Conservation (phyloP, 2,113 vertebrate species). For the Datnioides undecimradiatus region DNA sequence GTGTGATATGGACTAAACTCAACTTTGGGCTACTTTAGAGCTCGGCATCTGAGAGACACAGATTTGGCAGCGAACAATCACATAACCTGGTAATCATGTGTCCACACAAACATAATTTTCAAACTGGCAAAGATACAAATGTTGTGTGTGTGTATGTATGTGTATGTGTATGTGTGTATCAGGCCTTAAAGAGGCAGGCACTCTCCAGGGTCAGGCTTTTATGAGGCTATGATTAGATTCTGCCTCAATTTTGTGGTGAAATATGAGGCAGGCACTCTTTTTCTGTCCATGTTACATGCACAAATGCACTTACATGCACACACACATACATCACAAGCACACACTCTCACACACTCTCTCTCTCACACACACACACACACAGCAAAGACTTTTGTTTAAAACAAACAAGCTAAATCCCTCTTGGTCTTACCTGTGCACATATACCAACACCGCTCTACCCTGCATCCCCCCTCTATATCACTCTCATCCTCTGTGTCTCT, state of each 20-base stretch:
- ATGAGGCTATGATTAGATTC: conserved; percentile 82
- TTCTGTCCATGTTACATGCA: conserved; percentile 62
- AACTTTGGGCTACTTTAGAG: conserved; percentile 67
- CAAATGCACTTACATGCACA: conserved; percentile 45
- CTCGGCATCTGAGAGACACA: conserved; percentile 60
- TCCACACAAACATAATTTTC: conserved; percentile 53
- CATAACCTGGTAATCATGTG: conserved; percentile 61
- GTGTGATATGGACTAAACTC: conserved; percentile 65
- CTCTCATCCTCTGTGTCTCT: conserved; percentile 47
- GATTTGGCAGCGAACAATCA: conserved; percentile 64
- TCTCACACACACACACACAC: neutral
- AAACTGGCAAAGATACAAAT: conserved; percentile 54
- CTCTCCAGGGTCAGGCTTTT: conserved; percentile 79
- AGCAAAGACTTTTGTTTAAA: conserved; percentile 55
- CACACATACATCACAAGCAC: neutral
- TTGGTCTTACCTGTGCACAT: conserved; percentile 57
- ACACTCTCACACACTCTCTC: neutral
- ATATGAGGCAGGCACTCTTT: conserved; percentile 75
- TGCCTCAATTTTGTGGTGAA: conserved; percentile 80
- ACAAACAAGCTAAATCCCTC: conserved; percentile 64
- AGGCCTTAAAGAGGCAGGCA: conserved; percentile 67
- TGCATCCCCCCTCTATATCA: conserved; percentile 38
- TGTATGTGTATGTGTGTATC: conserved; percentile 7
- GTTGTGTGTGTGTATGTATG: conserved; percentile 21
- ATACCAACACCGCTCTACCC: conserved; percentile 29